Evolutionary conservation across 1,140 invertebrate species (phyloP), one percentile per base, ranked within the genome.

Genomic region (Acromyrmex echinatior): DNA sequence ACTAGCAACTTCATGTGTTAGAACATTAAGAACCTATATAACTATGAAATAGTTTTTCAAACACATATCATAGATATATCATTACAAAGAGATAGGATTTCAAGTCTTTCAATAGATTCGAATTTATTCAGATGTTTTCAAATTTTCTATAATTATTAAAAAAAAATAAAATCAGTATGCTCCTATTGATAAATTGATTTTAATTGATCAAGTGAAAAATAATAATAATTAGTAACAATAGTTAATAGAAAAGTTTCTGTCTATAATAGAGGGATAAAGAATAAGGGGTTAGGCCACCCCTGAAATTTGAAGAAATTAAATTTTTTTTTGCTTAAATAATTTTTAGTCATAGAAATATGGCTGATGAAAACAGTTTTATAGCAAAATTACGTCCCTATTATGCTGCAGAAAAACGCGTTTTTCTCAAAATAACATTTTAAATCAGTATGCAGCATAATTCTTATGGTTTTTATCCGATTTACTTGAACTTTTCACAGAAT

Each of bases 1-100:
- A 70, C 66, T 70, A 16, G 66, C n/a, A 70, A 70, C 39, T 70
- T 51, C 39, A 70, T 25, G 66, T 70, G 66, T 51, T 51, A 25
- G 66, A 70, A 51, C 66, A 28, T 6, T 28, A n/a, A 49, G n/a
- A 14, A 14, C 16, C 5, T 70, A n/a, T n/a, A 66, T 9, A 45
- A 51, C 39, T 45, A 39, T 39, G 1, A 45, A 45, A 45, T 10
- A 45, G 14, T 70, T 51, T 70, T 4, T 70, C 39, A 70, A 12
- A 10, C 39, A 66, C 14, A 7, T 10, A 63, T 39, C 31, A 39
- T 14, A 28, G 60, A 68, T n/a, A 68, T 25, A 25, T 25, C 39
- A 49, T 70, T 28, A 9, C 5, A 14, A 14, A 51, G 6, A 51
- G 45, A 39, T 39, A 12, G 1, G n/a, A 70, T 49, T 70, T 51